A percentile compares a stretch with the other conserved stretches of the same genome.
These are phyloP conservation scores for Patiria miniata DNA, from an alignment of 35 echinoderm and acorn worm species.

Conservation along the genomic window DNA sequence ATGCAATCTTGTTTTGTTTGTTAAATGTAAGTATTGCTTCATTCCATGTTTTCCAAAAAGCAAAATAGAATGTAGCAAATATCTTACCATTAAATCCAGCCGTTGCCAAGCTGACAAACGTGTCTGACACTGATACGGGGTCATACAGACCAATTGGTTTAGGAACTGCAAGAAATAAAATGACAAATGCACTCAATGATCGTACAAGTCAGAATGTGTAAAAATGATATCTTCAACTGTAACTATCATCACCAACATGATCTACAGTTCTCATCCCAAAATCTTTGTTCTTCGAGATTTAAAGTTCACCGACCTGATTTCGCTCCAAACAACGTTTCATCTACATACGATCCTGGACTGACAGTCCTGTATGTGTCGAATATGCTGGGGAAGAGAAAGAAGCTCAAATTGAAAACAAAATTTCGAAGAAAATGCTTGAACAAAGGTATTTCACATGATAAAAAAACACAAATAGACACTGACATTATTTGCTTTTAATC, in stretches of 20 bases:
- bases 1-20: no score
- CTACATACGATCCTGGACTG: slow-evolving; percentile 72
- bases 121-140: slow-evolving; percentile 48
- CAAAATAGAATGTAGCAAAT: neutral
- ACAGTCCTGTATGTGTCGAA: slow-evolving; percentile 88
- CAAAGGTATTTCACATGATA: neutral
- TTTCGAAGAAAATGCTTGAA: neutral
- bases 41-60: neutral
- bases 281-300: no score
- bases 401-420: neutral
- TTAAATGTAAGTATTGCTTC: no score
- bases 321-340: slow-evolving; percentile 76
- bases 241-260: no score
- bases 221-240: no score
- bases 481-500: no score
- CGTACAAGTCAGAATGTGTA: no score
- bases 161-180: neutral
- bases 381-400: slow-evolving; percentile 36
- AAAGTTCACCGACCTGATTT: slow-evolving; percentile 12
- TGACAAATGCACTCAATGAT: no score
- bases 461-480: no score
- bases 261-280: no score
- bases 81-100: slow-evolving; percentile 69
- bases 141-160: slow-evolving; percentile 37
- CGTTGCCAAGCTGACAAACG: slow-evolving; percentile 51